Base-by-base conservation (phyloP, 2,797 vertebrate genomes). In the Philypnodon macrostomus region DNA sequence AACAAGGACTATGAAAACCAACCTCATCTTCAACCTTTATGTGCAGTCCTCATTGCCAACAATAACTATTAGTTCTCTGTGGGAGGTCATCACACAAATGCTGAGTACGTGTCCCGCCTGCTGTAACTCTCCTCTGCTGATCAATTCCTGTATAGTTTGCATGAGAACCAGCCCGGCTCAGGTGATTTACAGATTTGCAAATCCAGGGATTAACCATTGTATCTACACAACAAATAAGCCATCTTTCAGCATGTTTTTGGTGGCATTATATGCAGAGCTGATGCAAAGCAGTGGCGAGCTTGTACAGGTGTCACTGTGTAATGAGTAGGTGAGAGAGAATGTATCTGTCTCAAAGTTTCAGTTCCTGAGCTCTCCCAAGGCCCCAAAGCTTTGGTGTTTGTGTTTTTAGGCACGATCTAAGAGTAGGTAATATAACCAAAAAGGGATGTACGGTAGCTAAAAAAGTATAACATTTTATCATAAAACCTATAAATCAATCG, bases 301-400 rank as follows among this genome's bases (percentile, higher is more conserved):
- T 63, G 64, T 67, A 73, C 74, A 80, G 79, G 77, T 75, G 75
- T 29, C n/a, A n/a, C n/a, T 29, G 6, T 29, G 53, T 54, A 17
- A 29, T 62, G 58, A 67, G 37, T 51, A 34, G 54, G 63, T 45
- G 49, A 55, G 75, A 62, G 59, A 85, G 80, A n/a, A 81, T 32
- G 29, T 19, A 59, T 66, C 47, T 45, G 15, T 37, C 51, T 57
- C 53, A 63, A 61, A 70, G 55, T 58, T 41, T 71, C 39, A 70
- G 61, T 54, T 30, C 34, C 47, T 84, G 80, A 86, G 80, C 81
- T 73, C 47, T n/a, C n/a, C n/a, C n/a, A n/a, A n/a, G n/a, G n/a
- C n/a, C n/a, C n/a, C n/a, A n/a, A n/a, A n/a, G n/a, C n/a, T n/a
- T n/a, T n/a, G n/a, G n/a, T n/a, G n/a, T n/a, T n/a, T n/a, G n/a